Evolutionary conservation across 2,888 invertebrate genomes (phyloP).

Genomic region (Xylota sylvarum): DNA sequence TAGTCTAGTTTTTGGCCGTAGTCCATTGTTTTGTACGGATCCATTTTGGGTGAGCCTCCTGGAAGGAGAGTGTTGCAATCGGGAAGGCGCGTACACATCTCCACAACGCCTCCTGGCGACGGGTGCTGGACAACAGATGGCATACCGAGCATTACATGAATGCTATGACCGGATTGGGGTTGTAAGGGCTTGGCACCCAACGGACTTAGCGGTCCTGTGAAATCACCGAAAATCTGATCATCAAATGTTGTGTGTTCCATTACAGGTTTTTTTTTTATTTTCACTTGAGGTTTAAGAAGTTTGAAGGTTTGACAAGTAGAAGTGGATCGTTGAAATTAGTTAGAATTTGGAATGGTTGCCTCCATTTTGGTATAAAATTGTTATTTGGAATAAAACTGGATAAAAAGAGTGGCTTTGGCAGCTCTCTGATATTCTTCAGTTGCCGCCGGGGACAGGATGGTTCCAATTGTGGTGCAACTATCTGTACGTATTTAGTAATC

Average conservation of each 20-base stretch:
- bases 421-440: too few species aligned
- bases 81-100: constrained; percentile 83
- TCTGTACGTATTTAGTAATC: too few species aligned
- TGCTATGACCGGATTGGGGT: constrained; percentile 85
- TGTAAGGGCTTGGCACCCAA: constrained; percentile 83
- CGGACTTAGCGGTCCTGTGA: constrained; percentile 87
- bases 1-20: constrained; percentile 84
- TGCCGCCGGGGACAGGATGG: too few species aligned
- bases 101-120: constrained; percentile 76
- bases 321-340: background rate
- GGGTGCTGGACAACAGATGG: constrained; percentile 81
- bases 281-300: background rate
- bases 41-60: constrained; percentile 83
- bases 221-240: constrained; percentile 92
- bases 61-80: constrained; percentile 84
- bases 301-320: background rate
- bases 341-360: background rate
- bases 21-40: constrained; percentile 81
- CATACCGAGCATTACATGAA: constrained; percentile 89
- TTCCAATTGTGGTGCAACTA: too few species aligned
- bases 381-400: too few species aligned
- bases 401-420: too few species aligned
- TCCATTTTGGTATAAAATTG: background rate
- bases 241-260: constrained; percentile 91
- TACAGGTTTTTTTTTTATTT: constrained; percentile 71